Percentiles rank a stretch among this genome's conserved stretches.
phyloP scores from a whole-genome alignment of 2,797 vertebrate genomes.

The Cuculus canorus region DNA sequence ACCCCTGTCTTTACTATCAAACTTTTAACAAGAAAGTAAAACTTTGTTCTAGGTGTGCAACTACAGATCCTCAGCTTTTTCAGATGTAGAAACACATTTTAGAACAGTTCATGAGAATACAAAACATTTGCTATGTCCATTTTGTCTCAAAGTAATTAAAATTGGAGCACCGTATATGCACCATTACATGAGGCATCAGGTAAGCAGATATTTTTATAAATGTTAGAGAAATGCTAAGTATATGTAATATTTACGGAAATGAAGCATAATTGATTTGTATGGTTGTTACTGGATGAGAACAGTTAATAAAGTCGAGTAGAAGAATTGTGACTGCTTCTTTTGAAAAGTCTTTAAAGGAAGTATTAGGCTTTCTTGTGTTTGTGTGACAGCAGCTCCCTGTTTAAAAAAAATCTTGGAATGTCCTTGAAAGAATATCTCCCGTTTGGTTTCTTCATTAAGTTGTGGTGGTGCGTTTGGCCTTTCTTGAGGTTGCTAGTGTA shows the following conservation, averaged over 20 bases:
- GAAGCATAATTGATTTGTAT: rapidly evolving
- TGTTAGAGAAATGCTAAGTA: neutral
- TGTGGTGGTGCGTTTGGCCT: neutral
- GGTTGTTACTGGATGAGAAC: neutral
- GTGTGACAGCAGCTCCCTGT: neutral
- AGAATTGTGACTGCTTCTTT: neutral
- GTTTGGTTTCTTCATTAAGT: neutral
- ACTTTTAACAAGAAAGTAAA: neutral
- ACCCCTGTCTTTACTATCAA: neutral
- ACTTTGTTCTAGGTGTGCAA: constrained; percentile 87
- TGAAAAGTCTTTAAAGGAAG: neutral
- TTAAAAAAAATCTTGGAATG: neutral
- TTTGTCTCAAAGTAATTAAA: constrained; percentile 97
- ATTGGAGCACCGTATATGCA: constrained; percentile 94
- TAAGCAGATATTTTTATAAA: constrained; percentile 62
- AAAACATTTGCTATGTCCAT: constrained; percentile 95
- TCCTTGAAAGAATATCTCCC: neutral
- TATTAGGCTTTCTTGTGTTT: neutral
- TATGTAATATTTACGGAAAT: neutral
- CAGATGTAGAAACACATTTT: constrained; percentile 96
- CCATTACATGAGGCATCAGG: constrained; percentile 99
- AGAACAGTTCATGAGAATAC: constrained; percentile 93
- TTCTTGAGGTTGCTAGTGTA: neutral
- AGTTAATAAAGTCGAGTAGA: neutral
- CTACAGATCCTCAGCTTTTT: constrained; percentile 95